A percentile compares a stretch with the other conserved stretches of the same genome.
Conservation (phyloP, 2,113 vertebrate species). For the Rhea pennata region DNA sequence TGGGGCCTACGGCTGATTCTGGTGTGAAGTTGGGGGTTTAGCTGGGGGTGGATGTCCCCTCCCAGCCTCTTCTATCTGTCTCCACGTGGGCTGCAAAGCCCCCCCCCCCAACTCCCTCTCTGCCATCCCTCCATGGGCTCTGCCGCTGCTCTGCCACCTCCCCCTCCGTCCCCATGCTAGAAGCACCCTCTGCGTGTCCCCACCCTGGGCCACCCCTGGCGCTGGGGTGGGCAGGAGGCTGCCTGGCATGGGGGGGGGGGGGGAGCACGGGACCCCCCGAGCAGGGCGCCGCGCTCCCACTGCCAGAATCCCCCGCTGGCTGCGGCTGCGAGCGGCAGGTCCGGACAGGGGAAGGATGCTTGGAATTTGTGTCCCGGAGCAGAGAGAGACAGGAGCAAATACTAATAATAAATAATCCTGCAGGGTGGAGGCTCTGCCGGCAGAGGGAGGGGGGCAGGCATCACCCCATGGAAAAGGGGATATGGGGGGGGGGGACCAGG, state of each 20-base stretch:
- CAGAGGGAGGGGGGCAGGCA: background rate
- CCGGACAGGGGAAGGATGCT: constrained; percentile 84
- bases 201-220: background rate
- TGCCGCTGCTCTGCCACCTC: background rate
- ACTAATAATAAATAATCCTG: constrained; percentile 68
- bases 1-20: background rate
- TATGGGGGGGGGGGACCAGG: background rate
- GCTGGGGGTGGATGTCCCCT: background rate
- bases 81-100: background rate
- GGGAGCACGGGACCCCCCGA: background rate
- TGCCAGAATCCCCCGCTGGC: constrained; percentile 78
- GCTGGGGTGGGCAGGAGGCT: background rate
- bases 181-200: background rate
- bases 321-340: constrained; percentile 79
- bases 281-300: background rate
- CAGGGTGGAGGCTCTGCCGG: constrained; percentile 29
- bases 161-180: background rate
- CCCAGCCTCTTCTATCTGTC: background rate
- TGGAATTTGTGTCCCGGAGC: constrained; percentile 89
- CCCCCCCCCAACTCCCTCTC: background rate
- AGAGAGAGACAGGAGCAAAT: constrained; percentile 78
- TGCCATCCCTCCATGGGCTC: background rate
- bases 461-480: background rate
- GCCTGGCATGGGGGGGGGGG: background rate
- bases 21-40: background rate